A percentile compares a stretch with the other conserved stretches of the same genome.
These are phyloP conservation scores for Cyphomyrus plagiostoma DNA, from an alignment of 2,113 vertebrate species.

Conservation along the genomic window DNA sequence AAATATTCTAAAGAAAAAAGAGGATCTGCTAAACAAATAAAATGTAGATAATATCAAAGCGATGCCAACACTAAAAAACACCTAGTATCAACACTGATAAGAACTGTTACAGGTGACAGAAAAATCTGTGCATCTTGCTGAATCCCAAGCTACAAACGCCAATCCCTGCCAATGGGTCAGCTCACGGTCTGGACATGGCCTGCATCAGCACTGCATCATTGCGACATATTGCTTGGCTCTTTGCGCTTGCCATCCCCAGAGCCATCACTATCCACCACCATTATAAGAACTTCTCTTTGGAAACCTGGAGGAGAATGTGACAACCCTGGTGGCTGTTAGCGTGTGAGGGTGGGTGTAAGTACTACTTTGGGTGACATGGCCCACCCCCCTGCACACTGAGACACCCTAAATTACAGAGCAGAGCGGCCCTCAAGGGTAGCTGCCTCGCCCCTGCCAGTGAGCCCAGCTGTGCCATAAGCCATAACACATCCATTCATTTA, in stretches of 20 bases:
- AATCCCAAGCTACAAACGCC: neutral
- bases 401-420: conserved; percentile 51
- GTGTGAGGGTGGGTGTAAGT: conserved; percentile 31
- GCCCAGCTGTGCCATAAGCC: neutral
- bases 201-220: neutral
- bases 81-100: neutral
- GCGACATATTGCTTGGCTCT: neutral
- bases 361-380: conserved; percentile 50
- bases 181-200: neutral
- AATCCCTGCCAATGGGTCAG: neutral
- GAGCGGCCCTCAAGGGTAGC: conserved; percentile 36
- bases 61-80: neutral
- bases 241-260: neutral
- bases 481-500: neutral
- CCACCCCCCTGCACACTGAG: conserved; percentile 37
- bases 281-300: neutral
- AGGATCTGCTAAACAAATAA: too few species aligned
- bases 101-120: neutral
- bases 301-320: neutral
- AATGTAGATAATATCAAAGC: neutral
- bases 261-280: neutral
- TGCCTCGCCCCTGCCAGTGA: conserved; percentile 25
- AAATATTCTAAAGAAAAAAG: too few species aligned
- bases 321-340: neutral
- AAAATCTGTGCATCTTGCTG: neutral